These are phyloP conservation scores for Acanthopagrus latus DNA, from an alignment of 2,797 vertebrate genomes.

Conservation along the genomic window DNA sequence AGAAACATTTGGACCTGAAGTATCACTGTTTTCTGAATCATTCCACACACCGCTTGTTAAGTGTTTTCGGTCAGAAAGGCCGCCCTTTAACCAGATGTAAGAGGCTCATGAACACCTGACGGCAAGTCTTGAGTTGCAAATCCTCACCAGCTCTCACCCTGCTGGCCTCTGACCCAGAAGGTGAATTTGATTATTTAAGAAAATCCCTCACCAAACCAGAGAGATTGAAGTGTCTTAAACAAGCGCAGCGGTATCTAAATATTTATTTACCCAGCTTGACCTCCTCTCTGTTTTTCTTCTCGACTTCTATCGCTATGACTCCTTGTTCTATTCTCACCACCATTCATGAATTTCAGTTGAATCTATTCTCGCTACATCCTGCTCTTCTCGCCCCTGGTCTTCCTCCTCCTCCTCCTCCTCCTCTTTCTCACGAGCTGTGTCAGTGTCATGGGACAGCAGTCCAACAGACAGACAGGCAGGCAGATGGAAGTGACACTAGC, in stretches of 20 bases:
- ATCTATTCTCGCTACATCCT: constrained; percentile 1
- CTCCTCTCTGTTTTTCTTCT: constrained; percentile 9
- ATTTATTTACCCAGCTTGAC: constrained; percentile 5
- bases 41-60: no score
- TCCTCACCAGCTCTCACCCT: neutral
- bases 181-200: neutral
- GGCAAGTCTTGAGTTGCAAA: neutral
- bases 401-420: constrained; percentile 22
- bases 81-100: neutral
- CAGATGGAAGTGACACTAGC: constrained; percentile 66
- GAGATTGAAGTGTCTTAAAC: constrained; percentile 3
- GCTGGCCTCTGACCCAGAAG: neutral
- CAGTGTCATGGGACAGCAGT: constrained; percentile 38
- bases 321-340: constrained; percentile 25
- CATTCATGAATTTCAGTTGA: constrained; percentile 13
- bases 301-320: constrained; percentile 8
- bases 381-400: constrained; percentile 16
- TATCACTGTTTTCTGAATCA: no score
- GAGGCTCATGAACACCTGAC: neutral
- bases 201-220: neutral
- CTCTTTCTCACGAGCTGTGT: constrained; percentile 20
- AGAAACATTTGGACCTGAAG: no score
- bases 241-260: constrained; percentile 7
- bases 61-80: neutral
- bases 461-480: constrained; percentile 55